Percentiles rank a stretch among this genome's conserved stretches.
Conservation (phyloP, 2,113 vertebrate genomes). For the Pangasianodon gigas region DNA sequence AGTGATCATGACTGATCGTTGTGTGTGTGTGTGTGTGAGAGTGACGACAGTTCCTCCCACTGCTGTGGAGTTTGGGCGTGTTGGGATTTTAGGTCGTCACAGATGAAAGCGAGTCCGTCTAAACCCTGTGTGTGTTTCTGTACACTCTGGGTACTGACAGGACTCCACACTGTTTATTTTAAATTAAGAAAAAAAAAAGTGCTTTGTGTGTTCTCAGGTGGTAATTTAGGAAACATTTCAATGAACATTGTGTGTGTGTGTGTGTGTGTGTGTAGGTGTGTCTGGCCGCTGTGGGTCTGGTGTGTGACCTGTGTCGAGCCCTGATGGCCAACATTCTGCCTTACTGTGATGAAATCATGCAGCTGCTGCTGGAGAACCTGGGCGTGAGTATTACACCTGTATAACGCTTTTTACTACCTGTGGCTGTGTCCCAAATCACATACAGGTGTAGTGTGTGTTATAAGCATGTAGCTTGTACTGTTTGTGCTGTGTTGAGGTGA, state of each 20-base stretch:
- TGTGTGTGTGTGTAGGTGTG: conserved; percentile 80
- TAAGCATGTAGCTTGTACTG: background rate
- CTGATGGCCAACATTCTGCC: conserved; percentile 93
- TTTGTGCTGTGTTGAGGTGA: background rate
- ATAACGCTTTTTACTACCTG: background rate
- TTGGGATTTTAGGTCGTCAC: conserved; percentile 30
- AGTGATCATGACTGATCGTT: background rate
- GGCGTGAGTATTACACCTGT: conserved; percentile 80
- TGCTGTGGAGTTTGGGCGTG: conserved; percentile 2
- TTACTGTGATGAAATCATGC: conserved; percentile 98
- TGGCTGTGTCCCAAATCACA: background rate
- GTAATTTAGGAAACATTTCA: background rate
- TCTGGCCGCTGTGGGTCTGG: conserved; percentile 91
- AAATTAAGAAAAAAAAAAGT: background rate
- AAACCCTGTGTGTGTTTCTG: background rate
- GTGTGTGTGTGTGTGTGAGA: no score
- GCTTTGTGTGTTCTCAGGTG: background rate
- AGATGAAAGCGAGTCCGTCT: conserved; percentile 7
- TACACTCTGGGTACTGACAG: background rate
- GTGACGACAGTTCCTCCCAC: conserved; percentile 31
- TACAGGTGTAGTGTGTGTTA: background rate
- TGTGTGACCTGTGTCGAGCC: conserved; percentile 92
- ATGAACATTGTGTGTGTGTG: background rate
- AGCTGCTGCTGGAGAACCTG: conserved; percentile 94
- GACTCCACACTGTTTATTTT: background rate